Base-by-base conservation (phyloP, 2,113 vertebrate species). In the Dipodomys spectabilis region DNA sequence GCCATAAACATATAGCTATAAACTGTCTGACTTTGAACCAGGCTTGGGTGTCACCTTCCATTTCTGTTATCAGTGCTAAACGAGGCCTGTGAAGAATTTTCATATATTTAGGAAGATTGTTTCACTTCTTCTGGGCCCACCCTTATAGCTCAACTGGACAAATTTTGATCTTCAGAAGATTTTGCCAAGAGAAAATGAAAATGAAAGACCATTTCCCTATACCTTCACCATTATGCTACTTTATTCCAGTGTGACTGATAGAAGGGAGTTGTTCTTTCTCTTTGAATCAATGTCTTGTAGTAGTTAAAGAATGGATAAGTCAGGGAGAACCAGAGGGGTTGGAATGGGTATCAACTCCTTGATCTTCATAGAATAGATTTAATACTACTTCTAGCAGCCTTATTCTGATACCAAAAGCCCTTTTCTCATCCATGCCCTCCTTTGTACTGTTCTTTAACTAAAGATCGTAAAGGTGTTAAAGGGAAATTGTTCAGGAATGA, bases 111-210 rank as follows among this genome's bases (percentile, higher is more conserved):
- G n/a, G 62, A 30, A 25, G 15, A 64, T 82, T 90, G 30, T 71
- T 92, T 87, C 28, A 87, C 32, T 71, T 95, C n/a, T 93, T 35
- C 11, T 25, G 85, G 65, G 7, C 16, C 22, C 13, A 69, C 25
- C 20, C 28, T 23, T 18, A 35, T 22, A 30, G 69, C 85, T 60
- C 84, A 88, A n/a, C 23, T 7, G 19, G 93, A 75, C 25, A 81
- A 72, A 87, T 5, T 35, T 95, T 53, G 15, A 44, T n/a, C 44
- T 75, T 44, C 62, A 5, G 16, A 60, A n/a, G 25, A 0, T 6
- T 60, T 71, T 27, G 49, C 22, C 83, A 7, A 78, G 25, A 81
- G 74, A 87, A 86, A 81, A 88, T 35, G 12, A 78, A 96, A 91
- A 82, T 78, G 44, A 78, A 86, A n/a, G 32, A 22, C 32, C 57